A percentile compares a stretch with the other conserved stretches of the same genome.
These are phyloP conservation scores for Tragelaphus oryx DNA, from an alignment of 2,797 vertebrate genomes.

Conservation along the genomic window DNA sequence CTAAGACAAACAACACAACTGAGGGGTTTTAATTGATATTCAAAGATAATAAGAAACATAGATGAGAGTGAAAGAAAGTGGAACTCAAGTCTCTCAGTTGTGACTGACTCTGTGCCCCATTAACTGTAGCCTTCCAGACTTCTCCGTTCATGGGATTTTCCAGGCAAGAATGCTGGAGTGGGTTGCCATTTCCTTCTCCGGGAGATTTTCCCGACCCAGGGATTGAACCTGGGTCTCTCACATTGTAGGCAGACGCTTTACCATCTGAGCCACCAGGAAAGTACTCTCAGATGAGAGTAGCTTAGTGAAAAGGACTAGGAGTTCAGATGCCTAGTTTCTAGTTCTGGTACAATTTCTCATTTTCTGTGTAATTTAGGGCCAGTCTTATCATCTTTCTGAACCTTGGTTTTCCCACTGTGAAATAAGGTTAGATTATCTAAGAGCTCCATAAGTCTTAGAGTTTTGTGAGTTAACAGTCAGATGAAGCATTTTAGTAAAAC, in stretches of 20 bases:
- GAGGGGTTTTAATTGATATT: neutral
- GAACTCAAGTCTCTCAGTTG: neutral
- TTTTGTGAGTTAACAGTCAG: neutral
- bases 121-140: too few species aligned
- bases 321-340: neutral
- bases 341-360: neutral
- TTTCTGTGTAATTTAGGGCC: neutral
- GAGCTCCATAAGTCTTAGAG: neutral
- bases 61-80: neutral
- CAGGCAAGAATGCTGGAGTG: too few species aligned
- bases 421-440: neutral
- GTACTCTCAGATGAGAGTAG: neutral
- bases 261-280: neutral
- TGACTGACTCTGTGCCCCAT: neutral
- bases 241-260: neutral
- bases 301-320: neutral
- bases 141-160: too few species aligned
- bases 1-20: neutral
- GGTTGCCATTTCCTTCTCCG: too few species aligned
- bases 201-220: too few species aligned
- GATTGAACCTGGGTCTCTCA: neutral
- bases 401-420: neutral
- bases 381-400: neutral
- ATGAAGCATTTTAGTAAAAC: neutral
- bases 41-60: neutral